phyloP scores from a whole-genome alignment of 2,113 vertebrate genomes.

The Axis porcinus region DNA sequence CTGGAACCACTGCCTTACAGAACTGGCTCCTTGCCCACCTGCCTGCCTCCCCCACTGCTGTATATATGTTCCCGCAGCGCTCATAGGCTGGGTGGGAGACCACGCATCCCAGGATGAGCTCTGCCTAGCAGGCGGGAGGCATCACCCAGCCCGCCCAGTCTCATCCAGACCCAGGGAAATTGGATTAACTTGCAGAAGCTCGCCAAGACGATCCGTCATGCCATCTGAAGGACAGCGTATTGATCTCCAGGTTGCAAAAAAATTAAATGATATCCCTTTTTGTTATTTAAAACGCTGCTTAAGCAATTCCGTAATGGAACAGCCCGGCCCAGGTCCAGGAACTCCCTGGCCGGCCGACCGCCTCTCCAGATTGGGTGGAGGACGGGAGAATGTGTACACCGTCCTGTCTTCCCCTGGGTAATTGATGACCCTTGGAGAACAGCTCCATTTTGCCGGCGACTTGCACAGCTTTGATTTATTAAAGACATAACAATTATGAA shows the following conservation, averaged over 20 bases:
- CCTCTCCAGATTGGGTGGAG: slow-evolving; percentile 59
- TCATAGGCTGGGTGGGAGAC: accelerated
- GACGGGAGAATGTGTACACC: slow-evolving; percentile 57
- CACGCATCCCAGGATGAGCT: background rate
- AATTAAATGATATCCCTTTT: slow-evolving; percentile 82
- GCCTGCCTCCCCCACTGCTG: accelerated
- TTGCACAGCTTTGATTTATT: slow-evolving; percentile 71
- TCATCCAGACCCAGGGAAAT: slow-evolving; percentile 58
- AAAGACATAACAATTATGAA: slow-evolving; percentile 80
- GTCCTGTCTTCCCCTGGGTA: slow-evolving; percentile 67
- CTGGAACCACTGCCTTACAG: background rate
- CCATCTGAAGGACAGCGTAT: slow-evolving; percentile 80
- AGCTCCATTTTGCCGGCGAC: slow-evolving; percentile 62
- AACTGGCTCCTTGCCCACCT: background rate
- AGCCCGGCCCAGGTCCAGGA: slow-evolving; percentile 67
- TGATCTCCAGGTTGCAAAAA: slow-evolving; percentile 82
- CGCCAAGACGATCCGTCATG: slow-evolving; percentile 63
- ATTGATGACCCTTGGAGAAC: slow-evolving; percentile 71
- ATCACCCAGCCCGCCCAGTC: background rate
- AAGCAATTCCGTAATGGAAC: slow-evolving; percentile 80
- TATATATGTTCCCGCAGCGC: accelerated
- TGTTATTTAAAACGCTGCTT: slow-evolving; percentile 83
- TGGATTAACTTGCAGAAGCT: slow-evolving; percentile 74
- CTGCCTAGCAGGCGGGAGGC: background rate
- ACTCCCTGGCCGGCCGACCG: slow-evolving; percentile 15